Percentiles rank a stretch among this genome's conserved stretches.
These are phyloP conservation scores for Chelidonichthys spinosus DNA, from an alignment of 2,797 vertebrate genomes.

Conservation along the genomic window DNA sequence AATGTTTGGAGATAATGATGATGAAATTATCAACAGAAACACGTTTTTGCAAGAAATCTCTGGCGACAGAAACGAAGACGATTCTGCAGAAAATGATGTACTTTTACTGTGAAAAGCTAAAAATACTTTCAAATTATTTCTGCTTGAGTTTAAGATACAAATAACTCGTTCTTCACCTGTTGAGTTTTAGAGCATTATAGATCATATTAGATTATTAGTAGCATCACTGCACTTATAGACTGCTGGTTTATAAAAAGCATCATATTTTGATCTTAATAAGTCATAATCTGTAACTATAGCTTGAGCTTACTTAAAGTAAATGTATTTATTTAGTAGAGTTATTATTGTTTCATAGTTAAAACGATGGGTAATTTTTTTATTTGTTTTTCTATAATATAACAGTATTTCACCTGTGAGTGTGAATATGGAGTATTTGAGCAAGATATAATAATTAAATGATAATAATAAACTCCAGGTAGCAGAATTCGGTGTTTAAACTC, in stretches of 20 bases:
- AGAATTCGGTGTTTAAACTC: background rate
- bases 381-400: background rate
- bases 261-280: background rate
- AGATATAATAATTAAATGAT: background rate
- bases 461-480: background rate
- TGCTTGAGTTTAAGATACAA: background rate
- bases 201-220: background rate
- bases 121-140: no score
- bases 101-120: no score
- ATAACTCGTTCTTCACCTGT: background rate
- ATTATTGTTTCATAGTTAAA: background rate
- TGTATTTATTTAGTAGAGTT: background rate
- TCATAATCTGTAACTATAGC: background rate
- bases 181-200: background rate
- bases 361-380: background rate
- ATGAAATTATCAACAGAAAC: conserved; percentile 16
- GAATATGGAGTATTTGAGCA: background rate
- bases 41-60: background rate
- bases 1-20: conserved; percentile 39
- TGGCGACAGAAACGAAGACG: background rate
- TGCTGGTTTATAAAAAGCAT: background rate
- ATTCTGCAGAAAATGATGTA: background rate
- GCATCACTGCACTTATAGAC: background rate
- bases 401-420: background rate
- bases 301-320: background rate